These are phyloP conservation scores for Trichonephila inaurata DNA, from an alignment of 1,140 invertebrate genomes.

Conservation along the genomic window DNA sequence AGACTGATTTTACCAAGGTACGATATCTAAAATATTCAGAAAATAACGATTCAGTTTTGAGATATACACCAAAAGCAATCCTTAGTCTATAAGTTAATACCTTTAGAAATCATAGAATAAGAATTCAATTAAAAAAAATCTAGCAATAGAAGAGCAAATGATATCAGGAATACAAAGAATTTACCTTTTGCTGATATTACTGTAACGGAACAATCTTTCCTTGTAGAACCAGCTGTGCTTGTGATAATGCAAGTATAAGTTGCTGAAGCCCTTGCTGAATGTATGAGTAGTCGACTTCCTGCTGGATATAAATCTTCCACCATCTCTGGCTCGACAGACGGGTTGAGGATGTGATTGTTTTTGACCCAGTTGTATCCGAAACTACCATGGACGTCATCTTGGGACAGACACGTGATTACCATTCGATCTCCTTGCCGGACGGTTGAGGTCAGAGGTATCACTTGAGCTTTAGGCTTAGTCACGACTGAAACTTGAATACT, in stretches of 20 bases:
- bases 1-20: no score
- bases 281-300: slow-evolving; percentile 76
- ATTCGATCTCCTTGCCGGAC: slow-evolving; percentile 71
- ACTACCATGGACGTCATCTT: slow-evolving; percentile 58
- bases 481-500: slow-evolving; percentile 53
- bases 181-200: slow-evolving; percentile 70
- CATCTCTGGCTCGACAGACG: slow-evolving; percentile 74
- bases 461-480: slow-evolving; percentile 58
- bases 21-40: no score
- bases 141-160: no score
- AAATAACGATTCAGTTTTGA: no score
- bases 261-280: slow-evolving; percentile 61
- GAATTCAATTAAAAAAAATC: no score
- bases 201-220: slow-evolving; percentile 67
- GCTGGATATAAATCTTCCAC: slow-evolving; percentile 78
- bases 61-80: no score
- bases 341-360: slow-evolving; percentile 77
- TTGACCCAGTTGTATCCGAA: slow-evolving; percentile 78
- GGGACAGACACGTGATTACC: slow-evolving; percentile 76
- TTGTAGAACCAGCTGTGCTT: slow-evolving; percentile 63
- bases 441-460: slow-evolving; percentile 73
- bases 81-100: no score
- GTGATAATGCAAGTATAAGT: slow-evolving; percentile 77
- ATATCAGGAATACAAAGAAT: neutral
- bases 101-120: no score